Evolutionary conservation across 2,797 vertebrate species (phyloP).

Genomic region (Xyrichtys novacula): DNA sequence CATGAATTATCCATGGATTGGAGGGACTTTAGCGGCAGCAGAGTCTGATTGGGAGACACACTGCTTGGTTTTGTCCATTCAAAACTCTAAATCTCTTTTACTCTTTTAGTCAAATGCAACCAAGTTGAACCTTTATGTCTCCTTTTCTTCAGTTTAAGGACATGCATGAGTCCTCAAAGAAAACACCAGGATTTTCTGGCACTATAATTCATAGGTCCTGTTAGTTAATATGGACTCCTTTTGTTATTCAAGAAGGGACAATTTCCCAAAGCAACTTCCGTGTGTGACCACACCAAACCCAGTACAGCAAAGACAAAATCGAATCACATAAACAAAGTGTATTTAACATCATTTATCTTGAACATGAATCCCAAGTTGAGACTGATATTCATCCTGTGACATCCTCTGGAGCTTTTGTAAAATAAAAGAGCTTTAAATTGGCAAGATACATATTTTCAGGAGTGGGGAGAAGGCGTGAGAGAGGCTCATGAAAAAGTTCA

Average conservation of each 20-base stretch:
- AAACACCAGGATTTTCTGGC: constrained; percentile 14
- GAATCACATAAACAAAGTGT: too few species aligned
- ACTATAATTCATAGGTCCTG: constrained; percentile 4
- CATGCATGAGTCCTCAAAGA: constrained; percentile 5
- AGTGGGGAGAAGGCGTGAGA: too few species aligned
- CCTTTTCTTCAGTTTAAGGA: neutral
- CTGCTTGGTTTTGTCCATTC: constrained; percentile 5
- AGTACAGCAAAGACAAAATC: too few species aligned
- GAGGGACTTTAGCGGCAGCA: constrained; percentile 7
- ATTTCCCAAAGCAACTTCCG: neutral
- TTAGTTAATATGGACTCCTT: neutral
- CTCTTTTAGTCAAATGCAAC: neutral
- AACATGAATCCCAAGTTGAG: too few species aligned
- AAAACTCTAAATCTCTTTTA: neutral
- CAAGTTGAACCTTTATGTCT: neutral
- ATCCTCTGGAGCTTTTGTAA: too few species aligned
- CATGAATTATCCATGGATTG: constrained; percentile 55
- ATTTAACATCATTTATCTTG: too few species aligned
- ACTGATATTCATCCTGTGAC: too few species aligned
- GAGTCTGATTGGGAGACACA: neutral
- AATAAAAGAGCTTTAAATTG: too few species aligned
- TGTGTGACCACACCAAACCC: neutral
- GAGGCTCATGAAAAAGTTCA: too few species aligned
- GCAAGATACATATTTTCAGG: too few species aligned
- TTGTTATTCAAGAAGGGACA: neutral